These are phyloP conservation scores for Meta bourneti DNA, from an alignment of 2,888 invertebrate genomes.

Conservation along the genomic window DNA sequence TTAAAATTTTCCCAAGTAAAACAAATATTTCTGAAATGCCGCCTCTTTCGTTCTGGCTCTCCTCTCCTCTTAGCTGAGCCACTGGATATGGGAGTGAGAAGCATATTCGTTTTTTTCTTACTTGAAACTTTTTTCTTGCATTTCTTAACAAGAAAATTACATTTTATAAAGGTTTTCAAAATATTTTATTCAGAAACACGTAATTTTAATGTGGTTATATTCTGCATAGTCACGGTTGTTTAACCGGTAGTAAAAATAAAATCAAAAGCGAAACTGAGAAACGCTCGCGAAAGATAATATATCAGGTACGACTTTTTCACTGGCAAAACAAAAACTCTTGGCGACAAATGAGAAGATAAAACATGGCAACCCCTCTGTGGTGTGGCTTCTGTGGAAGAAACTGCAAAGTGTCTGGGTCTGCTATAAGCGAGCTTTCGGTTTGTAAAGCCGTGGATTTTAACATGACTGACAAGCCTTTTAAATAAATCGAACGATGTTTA, in stretches of 20 bases:
- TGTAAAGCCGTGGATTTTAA: neutral
- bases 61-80: too few relatives aligned
- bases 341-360: neutral
- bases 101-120: too few relatives aligned
- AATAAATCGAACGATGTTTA: slow-evolving; percentile 41
- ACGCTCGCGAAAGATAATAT: neutral
- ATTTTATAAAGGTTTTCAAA: too few relatives aligned
- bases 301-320: neutral
- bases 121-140: too few relatives aligned
- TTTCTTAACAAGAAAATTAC: too few relatives aligned
- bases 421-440: neutral
- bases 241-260: neutral
- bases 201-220: too few relatives aligned
- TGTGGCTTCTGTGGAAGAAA: slow-evolving; percentile 36
- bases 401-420: slow-evolving; percentile 10
- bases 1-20: too few relatives aligned
- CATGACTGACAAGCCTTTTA: slow-evolving; percentile 40
- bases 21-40: too few relatives aligned
- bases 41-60: too few relatives aligned
- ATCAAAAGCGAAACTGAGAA: neutral
- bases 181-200: too few relatives aligned
- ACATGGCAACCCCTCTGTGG: slow-evolving; percentile 31
- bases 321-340: slow-evolving; percentile 13
- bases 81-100: too few relatives aligned
- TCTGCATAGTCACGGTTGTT: too few relatives aligned